Evolutionary conservation across 2,888 invertebrate genomes (phyloP), one percentile per base, ranked within the genome.

Genomic region (Poecilus cupreus): DNA sequence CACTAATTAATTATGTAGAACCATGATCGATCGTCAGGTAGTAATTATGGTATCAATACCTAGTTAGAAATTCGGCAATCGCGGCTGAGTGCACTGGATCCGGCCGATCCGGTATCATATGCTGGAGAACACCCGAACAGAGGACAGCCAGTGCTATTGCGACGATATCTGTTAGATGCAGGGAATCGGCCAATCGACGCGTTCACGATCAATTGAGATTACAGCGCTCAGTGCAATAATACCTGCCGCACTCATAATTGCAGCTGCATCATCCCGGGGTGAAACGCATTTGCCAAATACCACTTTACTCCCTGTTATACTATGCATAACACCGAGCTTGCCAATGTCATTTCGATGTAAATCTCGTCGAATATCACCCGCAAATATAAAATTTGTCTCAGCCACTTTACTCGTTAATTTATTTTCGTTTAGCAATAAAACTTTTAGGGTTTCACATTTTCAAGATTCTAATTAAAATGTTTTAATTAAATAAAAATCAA

Each of bases 381-480:
- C 57, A 57, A 57, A 64, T 26, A 26, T 26, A 64, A 18, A 54
- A 54, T 54, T 54, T 16, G 54, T 20, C 22, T 54, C 54, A 32
- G 32, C 13, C 20, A 64, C 26, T 64, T 26, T 24, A 68, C 22
- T 72, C 43, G 13, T 43, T 20, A 39, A 60, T 43, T 72, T 72
- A 72, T 43, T 60, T 26, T 72, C 46, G n/a, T 18, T 32, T 37
- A 16, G 13, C 37, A 72, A 46, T 72, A 46, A 72, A 72, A 72
- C 70, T 72, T 72, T 68, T 72, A 72, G 32, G 51, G 49, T 51
- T 75, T 49, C 74, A 32, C 74, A 22, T 46, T 51, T 49, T 49
- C 74, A 75, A 75, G 74, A 75, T 51, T 75, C 74, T 75, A 75
- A 75, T 75, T 75, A 75, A 72, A 75, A 75, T 75, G 74, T 75